Evolutionary conservation across 2,797 vertebrate genomes (phyloP).

Genomic region (Huso huso): DNA sequence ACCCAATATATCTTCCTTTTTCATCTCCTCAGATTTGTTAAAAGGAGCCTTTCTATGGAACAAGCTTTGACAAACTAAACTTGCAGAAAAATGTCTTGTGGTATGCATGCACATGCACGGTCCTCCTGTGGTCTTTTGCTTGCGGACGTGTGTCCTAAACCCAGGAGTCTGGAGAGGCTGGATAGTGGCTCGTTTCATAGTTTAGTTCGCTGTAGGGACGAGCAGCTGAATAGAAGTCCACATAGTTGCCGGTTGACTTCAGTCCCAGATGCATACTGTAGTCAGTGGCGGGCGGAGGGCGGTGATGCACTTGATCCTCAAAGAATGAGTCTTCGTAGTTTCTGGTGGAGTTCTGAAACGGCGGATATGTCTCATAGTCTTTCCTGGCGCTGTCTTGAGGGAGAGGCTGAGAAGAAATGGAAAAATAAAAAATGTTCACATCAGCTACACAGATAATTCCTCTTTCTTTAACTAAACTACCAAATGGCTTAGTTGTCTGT

Average conservation of each 20-base stretch:
- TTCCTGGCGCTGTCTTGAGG: constrained; percentile 77
- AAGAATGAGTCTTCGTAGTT: constrained; percentile 95
- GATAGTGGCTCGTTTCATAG: constrained; percentile 98
- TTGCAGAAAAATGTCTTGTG: constrained; percentile 71
- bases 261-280: constrained; percentile 98
- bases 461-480: too few species aligned
- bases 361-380: constrained; percentile 88
- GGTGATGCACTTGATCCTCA: constrained; percentile 88
- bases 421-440: too few species aligned
- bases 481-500: too few species aligned
- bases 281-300: constrained; percentile 79
- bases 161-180: constrained; percentile 95
- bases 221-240: constrained; percentile 97
- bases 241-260: constrained; percentile 96
- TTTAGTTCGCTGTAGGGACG: constrained; percentile 97
- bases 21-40: constrained; percentile 37
- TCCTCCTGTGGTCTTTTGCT: constrained; percentile 40
- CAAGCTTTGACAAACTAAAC: constrained; percentile 77
- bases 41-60: constrained; percentile 62
- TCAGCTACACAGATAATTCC: too few species aligned
- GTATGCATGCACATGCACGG: constrained; percentile 99
- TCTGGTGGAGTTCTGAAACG: constrained; percentile 88
- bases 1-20: constrained; percentile 30
- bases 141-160: constrained; percentile 64
- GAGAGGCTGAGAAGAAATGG: constrained; percentile 80